A percentile compares a stretch with the other conserved stretches of the same genome.
Conservation (phyloP, 2,113 vertebrate species). For the Pao palembangensis region DNA sequence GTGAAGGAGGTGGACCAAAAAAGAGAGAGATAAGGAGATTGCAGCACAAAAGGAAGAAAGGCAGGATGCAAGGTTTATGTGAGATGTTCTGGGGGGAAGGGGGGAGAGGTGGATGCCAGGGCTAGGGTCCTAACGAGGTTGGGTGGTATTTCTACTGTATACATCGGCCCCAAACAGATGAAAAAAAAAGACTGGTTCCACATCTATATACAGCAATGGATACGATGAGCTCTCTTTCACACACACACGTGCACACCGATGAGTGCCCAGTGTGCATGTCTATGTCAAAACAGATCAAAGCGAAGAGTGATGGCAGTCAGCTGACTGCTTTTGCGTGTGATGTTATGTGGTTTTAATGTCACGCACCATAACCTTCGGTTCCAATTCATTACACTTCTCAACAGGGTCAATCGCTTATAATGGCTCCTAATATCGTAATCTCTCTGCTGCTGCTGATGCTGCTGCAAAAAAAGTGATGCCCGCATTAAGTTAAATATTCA, state of each 20-base stretch:
- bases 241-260: not conserved
- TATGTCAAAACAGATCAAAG: slow-evolving; percentile 8
- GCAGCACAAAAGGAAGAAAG: not conserved
- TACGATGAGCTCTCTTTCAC: slow-evolving; percentile 1
- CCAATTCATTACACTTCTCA: slow-evolving; percentile 24
- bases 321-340: slow-evolving; percentile 14
- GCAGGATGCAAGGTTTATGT: too few species aligned
- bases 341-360: slow-evolving; percentile 16
- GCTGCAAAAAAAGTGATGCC: slow-evolving; percentile 40
- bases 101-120: too few species aligned
- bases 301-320: slow-evolving; percentile 5
- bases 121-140: too few species aligned
- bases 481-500: slow-evolving; percentile 76
- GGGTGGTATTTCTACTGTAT: too few species aligned
- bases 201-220: slow-evolving; percentile 17
- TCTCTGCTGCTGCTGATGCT: not conserved
- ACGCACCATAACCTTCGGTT: slow-evolving; percentile 26
- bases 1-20: not conserved
- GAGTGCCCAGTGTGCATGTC: slow-evolving; percentile 5
- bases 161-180: too few species aligned
- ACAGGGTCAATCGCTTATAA: slow-evolving; percentile 30
- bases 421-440: slow-evolving; percentile 25
- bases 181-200: not conserved
- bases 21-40: slow-evolving; percentile 1
- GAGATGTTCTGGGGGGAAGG: too few species aligned